These are phyloP conservation scores for Tridacna gigas DNA, from an alignment of 2,888 invertebrate genomes.

Conservation along the genomic window DNA sequence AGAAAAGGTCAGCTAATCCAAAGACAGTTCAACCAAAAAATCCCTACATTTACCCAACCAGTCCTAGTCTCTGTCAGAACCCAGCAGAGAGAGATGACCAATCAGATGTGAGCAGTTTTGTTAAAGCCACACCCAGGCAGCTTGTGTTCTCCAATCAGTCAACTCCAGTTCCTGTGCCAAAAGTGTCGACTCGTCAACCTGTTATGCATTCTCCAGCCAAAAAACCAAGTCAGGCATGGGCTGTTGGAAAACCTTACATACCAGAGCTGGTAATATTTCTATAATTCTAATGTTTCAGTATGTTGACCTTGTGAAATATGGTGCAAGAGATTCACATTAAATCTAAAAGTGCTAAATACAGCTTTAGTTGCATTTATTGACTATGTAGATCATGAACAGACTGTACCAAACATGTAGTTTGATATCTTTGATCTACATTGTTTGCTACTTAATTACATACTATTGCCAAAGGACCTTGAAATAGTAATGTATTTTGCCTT, in stretches of 20 bases:
- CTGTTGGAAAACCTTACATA: slow-evolving; percentile 44
- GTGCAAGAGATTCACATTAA: too few relatives aligned
- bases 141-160: slow-evolving; percentile 70
- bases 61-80: slow-evolving; percentile 67
- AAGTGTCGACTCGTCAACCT: slow-evolving; percentile 66
- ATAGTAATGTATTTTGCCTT: too few relatives aligned
- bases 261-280: slow-evolving; percentile 61
- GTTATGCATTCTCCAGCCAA: slow-evolving; percentile 73
- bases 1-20: slow-evolving; percentile 1
- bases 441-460: too few relatives aligned
- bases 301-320: too few relatives aligned
- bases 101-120: slow-evolving; percentile 70
- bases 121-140: slow-evolving; percentile 70
- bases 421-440: too few relatives aligned
- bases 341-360: too few relatives aligned
- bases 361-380: too few relatives aligned
- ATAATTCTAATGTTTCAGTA: not conserved
- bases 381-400: too few relatives aligned
- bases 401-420: too few relatives aligned
- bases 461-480: too few relatives aligned
- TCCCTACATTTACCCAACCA: slow-evolving; percentile 66
- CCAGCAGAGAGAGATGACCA: slow-evolving; percentile 66
- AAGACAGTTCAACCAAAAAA: slow-evolving; percentile 25
- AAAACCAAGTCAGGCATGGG: slow-evolving; percentile 36
- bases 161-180: slow-evolving; percentile 58